Conservation (phyloP, 2,113 vertebrate genomes). For the Podocnemis expansa region DNA sequence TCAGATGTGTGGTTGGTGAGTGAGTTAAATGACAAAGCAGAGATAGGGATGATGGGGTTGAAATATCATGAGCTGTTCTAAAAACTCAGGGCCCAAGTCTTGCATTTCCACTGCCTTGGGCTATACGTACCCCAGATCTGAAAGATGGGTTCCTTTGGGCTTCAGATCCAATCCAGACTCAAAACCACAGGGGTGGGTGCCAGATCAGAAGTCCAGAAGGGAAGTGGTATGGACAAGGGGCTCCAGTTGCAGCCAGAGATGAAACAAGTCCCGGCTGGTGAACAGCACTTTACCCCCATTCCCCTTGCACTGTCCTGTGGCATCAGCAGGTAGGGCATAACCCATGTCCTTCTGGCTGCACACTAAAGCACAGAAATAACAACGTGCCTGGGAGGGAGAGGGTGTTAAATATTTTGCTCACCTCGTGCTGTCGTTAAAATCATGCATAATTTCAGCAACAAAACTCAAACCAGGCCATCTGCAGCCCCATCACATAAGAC, state of each 20-base stretch:
- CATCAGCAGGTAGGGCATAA: background rate
- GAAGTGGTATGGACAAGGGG: background rate
- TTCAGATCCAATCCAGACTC: background rate
- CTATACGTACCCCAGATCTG: background rate
- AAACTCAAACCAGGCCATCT: background rate
- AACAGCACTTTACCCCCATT: background rate
- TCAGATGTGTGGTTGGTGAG: background rate
- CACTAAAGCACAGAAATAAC: background rate
- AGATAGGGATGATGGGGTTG: fast-evolving
- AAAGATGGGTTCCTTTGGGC: background rate
- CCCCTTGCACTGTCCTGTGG: background rate
- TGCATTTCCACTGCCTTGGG: background rate
- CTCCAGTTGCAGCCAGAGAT: background rate
- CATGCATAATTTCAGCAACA: background rate
- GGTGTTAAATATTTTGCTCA: fast-evolving
- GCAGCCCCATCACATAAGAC: background rate
- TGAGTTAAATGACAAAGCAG: background rate
- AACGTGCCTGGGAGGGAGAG: fast-evolving
- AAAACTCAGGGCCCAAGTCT: constrained; percentile 10
- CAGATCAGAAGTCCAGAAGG: background rate
- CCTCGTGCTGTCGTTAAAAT: constrained; percentile 33
- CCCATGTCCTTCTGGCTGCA: background rate
- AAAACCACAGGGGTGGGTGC: background rate
- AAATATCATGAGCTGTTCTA: constrained; percentile 10
- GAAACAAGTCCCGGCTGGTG: background rate